Base-by-base conservation (phyloP, 2,888 invertebrate species). In the Acleris literana region DNA sequence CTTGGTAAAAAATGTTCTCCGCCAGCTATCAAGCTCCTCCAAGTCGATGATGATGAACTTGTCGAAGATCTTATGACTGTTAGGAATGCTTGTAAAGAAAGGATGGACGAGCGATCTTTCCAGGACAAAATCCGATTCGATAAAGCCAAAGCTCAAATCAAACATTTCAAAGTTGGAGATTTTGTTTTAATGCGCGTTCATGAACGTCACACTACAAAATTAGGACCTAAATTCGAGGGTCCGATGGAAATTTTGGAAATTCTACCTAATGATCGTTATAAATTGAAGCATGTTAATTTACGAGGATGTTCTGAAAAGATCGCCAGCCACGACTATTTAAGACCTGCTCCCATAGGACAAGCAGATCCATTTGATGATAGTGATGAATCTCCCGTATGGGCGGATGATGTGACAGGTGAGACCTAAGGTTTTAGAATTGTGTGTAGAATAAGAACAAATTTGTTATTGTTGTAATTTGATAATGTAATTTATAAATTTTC, bases 171-270 rank as follows among this genome's bases (percentile, higher is more conserved):
- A 43, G 49, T 65, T 17, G 69, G 68, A 29, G 71, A 71, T 55
- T 66, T 71, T 63, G 70, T 70, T 52, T 51, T 68, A 49, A 65
- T 69, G 63, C 69, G 65, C 6, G 54, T 25, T 44, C 62, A 52
- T 13, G 52, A 52, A 52, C 52, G 52, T 13, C 52, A 52, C 13
- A 52, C 52, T 5, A 67, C 66, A 17, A 67, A 63, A 53, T 48
- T 64, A 18, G 68, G 63, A 1, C 44, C 56, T 16, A 60, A 60
- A 52, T 52, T 43, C n/a, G 60, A 68, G 33, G 70, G 70, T 44
- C 22, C 22, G 22, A 22, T 22, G 22, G 22, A 22, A 22, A 22
- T 22, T 22, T 22, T 22, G 22, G 22, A 22, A 22, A 22, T 22
- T 22, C 22, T 22, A 22, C 22, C 22, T 22, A 22, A 22, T 22